Base-by-base conservation (phyloP, 2,888 invertebrate genomes). In the Brachynemurus nebulosus region DNA sequence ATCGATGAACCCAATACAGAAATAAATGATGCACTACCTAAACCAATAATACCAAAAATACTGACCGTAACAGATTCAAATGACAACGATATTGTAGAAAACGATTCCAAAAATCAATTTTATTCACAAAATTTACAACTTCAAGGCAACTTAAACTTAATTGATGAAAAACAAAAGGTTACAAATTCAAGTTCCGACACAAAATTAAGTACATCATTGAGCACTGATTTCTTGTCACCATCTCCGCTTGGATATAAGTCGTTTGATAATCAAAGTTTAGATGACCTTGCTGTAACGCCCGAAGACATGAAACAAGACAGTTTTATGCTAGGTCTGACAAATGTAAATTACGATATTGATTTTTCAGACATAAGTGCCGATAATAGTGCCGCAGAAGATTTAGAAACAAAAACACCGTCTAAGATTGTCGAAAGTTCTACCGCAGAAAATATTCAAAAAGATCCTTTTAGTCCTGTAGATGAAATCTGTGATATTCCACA, bases 331-430 rank as follows among this genome's bases (percentile, higher is more conserved):
- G 78, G 78, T 0, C 59, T 83, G 19, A 74, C 77, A 18, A 78
- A 78, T 54, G 74, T 84, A 11, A 82, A 82, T 58, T 84, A 84
- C 51, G 83, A 84, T 52, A 80, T 83, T 45, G 82, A 83, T 59
- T 65, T 82, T 46, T 82, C 82, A 3, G 84, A 83, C 60, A 65
- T 79, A 33, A 82, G 81, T 53, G 78, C 72, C 0, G 83, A 83
- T 7, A 81, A 80, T 55, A 81, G 80, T 51, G 65, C 74, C 18
- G 75, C 76, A 0, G 82, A 81, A 23, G 68, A 67, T 48, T 48
- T 63, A 33, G 63, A 63, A 3, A 61, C 62, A 4, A 62, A 62
- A 43, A n/a, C n/a, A n/a, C n/a, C n/a, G n/a, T n/a, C n/a, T n/a
- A n/a, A n/a, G n/a, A n/a, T n/a, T n/a, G n/a, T n/a, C n/a, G 61